Evolutionary conservation across 2,797 vertebrate species (phyloP).

Genomic region (Acanthiza pusilla): DNA sequence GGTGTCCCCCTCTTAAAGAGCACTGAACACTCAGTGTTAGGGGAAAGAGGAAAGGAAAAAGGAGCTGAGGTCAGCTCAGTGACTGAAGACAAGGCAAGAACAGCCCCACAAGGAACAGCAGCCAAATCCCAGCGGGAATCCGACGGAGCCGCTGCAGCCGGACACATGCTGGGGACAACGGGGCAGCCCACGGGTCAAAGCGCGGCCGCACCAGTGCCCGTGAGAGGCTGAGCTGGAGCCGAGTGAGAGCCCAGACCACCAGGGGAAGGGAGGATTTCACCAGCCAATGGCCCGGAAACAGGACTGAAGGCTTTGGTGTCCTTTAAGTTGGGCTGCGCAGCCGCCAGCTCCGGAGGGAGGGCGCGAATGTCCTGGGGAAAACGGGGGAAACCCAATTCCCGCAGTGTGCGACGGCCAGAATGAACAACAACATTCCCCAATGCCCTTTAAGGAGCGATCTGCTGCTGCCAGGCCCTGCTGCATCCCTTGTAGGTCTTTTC

Average conservation of each 20-base stretch:
- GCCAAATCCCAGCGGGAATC: fast-evolving
- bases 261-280: neutral
- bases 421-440: fast-evolving
- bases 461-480: neutral
- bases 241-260: fast-evolving
- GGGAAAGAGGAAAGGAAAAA: fast-evolving
- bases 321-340: neutral
- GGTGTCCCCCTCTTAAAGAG: fast-evolving
- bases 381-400: neutral
- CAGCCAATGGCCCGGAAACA: neutral
- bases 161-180: fast-evolving
- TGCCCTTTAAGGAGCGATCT: neutral
- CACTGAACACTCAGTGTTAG: fast-evolving
- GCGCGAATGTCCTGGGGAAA: neutral
- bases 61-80: neutral
- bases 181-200: neutral
- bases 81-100: fast-evolving
- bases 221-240: neutral
- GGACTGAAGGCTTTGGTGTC: neutral
- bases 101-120: fast-evolving
- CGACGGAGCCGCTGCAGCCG: fast-evolving
- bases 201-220: fast-evolving
- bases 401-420: fast-evolving
- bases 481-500: neutral
- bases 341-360: neutral